phyloP scores from a whole-genome alignment of 2,797 vertebrate genomes.

The Trichosurus vulpecula region DNA sequence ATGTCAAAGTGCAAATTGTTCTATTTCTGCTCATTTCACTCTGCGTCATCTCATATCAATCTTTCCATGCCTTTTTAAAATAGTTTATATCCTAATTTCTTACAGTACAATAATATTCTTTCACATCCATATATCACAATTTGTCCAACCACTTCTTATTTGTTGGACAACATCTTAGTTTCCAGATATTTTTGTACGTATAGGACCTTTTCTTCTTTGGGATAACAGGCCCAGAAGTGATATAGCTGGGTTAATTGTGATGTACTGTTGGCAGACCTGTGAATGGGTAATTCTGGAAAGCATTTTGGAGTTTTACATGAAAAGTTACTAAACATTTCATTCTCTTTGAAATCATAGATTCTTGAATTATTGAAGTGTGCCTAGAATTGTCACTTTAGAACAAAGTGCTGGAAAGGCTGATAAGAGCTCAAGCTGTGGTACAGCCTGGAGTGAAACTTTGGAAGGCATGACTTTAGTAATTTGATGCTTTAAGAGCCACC shows the following conservation, averaged over 20 bases:
- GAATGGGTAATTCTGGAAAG: neutral
- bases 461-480: neutral
- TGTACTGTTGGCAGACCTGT: neutral
- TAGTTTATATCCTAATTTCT: neutral
- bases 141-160: neutral
- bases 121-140: neutral
- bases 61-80: neutral
- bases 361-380: neutral
- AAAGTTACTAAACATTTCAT: neutral
- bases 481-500: neutral
- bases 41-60: neutral
- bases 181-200: neutral
- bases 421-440: neutral
- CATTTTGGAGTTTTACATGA: neutral
- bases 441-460: neutral
- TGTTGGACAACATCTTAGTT: neutral
- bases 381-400: neutral
- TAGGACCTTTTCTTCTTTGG: neutral
- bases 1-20: neutral
- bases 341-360: neutral
- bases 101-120: neutral
- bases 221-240: neutral
- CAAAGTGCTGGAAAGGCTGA: neutral
- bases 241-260: neutral
- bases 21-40: neutral